Percentiles rank a stretch among this genome's conserved stretches.
Conservation (phyloP, 1,140 invertebrate genomes). For the Hyposmocoma kahamanoa region DNA sequence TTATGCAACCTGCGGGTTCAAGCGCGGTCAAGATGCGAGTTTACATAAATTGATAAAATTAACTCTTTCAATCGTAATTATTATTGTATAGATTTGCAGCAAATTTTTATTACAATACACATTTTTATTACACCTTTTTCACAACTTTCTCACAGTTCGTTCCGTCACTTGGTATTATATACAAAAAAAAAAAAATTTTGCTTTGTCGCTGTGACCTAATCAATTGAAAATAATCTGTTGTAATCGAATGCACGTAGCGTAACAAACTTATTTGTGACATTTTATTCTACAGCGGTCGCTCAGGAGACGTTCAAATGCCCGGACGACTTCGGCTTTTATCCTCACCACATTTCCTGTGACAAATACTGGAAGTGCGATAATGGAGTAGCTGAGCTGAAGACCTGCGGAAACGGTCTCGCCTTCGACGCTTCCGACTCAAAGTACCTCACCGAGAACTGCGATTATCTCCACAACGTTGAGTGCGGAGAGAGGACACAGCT, state of each 20-base stretch:
- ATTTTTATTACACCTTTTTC: too few relatives aligned
- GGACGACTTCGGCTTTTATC: conserved; percentile 95
- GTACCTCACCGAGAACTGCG: conserved; percentile 94
- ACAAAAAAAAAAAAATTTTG: too few relatives aligned
- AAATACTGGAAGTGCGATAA: conserved; percentile 98
- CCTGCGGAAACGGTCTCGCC: conserved; percentile 94
- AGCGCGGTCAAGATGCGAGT: neutral
- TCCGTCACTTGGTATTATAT: too few relatives aligned
- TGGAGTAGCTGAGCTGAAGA: conserved; percentile 89
- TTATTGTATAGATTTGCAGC: too few relatives aligned
- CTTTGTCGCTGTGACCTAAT: too few relatives aligned
- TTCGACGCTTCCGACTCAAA: conserved; percentile 92
- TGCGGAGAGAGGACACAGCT: conserved; percentile 91
- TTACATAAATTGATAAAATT: too few relatives aligned
- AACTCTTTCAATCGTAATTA: too few relatives aligned
- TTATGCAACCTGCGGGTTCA: neutral
- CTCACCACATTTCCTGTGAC: conserved; percentile 91
- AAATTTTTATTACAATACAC: too few relatives aligned
- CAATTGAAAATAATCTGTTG: too few relatives aligned
- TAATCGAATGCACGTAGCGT: too few relatives aligned
- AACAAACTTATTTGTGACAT: too few relatives aligned
- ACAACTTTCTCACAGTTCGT: too few relatives aligned
- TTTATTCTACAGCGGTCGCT: conserved; percentile 77
- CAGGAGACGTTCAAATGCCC: conserved; percentile 94
- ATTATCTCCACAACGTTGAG: conserved; percentile 96